phyloP scores from a whole-genome alignment of 2,888 invertebrate species.

The Augochlorella aurata region DNA sequence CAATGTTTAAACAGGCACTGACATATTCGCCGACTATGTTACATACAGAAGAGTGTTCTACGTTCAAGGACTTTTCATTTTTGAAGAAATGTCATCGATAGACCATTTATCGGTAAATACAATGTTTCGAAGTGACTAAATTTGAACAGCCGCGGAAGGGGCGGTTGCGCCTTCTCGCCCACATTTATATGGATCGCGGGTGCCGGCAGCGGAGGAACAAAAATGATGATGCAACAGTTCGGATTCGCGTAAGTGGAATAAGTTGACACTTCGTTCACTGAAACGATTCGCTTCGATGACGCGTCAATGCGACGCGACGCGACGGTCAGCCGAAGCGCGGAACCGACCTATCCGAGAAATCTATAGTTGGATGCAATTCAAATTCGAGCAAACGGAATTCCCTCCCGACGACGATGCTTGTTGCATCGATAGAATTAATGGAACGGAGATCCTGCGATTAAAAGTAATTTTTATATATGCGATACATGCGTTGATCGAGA shows the following conservation, averaged over 20 bases:
- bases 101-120: too few relatives aligned
- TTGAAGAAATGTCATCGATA: too few relatives aligned
- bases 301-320: too few relatives aligned
- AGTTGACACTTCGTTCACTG: background rate
- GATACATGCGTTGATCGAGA: background rate
- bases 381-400: conserved; percentile 10
- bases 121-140: background rate
- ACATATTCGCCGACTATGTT: too few relatives aligned
- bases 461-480: background rate
- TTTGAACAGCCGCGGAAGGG: background rate
- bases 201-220: background rate
- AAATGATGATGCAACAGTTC: background rate
- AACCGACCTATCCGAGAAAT: conserved; percentile 2
- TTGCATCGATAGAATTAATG: conserved; percentile 33
- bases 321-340: background rate
- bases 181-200: background rate
- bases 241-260: background rate
- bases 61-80: too few relatives aligned
- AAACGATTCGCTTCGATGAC: background rate
- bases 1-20: too few relatives aligned
- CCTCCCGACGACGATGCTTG: conserved; percentile 17
- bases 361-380: conserved; percentile 16
- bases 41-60: too few relatives aligned
- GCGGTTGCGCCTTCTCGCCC: background rate
- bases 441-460: conserved; percentile 17